Conservation (phyloP, 2,113 vertebrate species). For the Zootoca vivipara region DNA sequence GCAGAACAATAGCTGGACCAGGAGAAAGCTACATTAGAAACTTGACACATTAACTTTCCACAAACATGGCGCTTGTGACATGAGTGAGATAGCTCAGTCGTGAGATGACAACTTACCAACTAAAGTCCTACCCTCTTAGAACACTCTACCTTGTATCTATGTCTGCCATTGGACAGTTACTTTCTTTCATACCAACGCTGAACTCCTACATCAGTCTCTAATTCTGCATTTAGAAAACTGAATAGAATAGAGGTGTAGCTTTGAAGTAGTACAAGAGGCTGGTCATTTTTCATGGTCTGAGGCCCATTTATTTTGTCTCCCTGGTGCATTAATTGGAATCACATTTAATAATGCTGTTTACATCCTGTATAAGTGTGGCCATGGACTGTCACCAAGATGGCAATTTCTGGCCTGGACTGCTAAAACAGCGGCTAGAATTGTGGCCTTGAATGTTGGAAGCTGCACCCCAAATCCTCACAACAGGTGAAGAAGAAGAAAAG, state of each 20-base stretch:
- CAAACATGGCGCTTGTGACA: too few relatives aligned
- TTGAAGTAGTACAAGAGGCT: not conserved
- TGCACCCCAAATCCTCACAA: not conserved
- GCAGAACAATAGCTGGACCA: too few relatives aligned
- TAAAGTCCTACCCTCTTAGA: too few relatives aligned
- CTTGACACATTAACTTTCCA: too few relatives aligned
- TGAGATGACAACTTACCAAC: too few relatives aligned
- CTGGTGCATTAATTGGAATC: not conserved
- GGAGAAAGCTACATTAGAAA: too few relatives aligned
- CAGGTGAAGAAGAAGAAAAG: not conserved
- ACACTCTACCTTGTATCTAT: too few relatives aligned
- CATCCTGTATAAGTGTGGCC: not conserved
- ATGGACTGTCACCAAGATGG: not conserved
- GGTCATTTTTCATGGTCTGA: not conserved
- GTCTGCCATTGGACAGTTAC: too few relatives aligned
- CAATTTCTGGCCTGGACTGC: not conserved
- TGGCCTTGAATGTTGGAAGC: not conserved
- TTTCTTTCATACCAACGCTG: too few relatives aligned
- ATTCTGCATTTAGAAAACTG: too few relatives aligned
- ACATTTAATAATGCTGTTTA: not conserved
- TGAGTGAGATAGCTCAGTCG: too few relatives aligned
- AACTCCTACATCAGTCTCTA: too few relatives aligned
- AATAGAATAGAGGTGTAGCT: not conserved
- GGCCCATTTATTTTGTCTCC: not conserved
- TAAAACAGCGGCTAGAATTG: not conserved